Evolutionary conservation across 2,797 vertebrate species (phyloP).

Genomic region (Crocidura indochinensis): DNA sequence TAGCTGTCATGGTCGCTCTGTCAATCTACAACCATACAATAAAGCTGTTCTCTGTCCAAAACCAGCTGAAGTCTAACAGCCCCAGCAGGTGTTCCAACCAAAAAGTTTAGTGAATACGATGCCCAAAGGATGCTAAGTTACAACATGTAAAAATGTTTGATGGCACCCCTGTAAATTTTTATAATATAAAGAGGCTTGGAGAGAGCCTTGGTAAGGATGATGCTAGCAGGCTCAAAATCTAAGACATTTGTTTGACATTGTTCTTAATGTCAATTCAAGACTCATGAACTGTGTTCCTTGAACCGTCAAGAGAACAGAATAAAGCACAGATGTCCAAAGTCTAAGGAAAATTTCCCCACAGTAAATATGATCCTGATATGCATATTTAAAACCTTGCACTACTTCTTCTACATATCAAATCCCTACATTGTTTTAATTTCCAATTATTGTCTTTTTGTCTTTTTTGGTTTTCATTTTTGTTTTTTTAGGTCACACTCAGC

Average conservation of each 20-base stretch:
- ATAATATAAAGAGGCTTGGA: accelerated
- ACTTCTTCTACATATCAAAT: too few species aligned
- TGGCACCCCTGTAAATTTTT: not conserved
- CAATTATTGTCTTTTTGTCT: too few species aligned
- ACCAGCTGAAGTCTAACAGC: conserved; percentile 8
- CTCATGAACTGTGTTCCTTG: not conserved
- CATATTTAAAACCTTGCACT: not conserved
- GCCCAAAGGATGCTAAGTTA: not conserved
- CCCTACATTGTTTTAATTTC: not conserved
- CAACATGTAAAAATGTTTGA: too few species aligned
- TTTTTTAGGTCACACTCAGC: not conserved
- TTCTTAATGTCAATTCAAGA: conserved; percentile 15
- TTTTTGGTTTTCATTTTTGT: too few species aligned
- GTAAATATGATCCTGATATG: not conserved
- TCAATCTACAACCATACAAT: not conserved
- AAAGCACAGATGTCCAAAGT: not conserved
- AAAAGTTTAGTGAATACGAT: not conserved
- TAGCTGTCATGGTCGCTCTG: not conserved
- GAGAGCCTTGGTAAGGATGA: not conserved
- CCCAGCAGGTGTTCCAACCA: not conserved
- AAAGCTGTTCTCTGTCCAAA: not conserved
- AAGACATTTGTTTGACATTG: not conserved
- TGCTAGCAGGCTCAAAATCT: too few species aligned
- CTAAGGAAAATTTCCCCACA: not conserved
- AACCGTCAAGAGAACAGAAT: not conserved